Conservation (phyloP, 2,797 vertebrate species). For the Echiichthys vipera region DNA sequence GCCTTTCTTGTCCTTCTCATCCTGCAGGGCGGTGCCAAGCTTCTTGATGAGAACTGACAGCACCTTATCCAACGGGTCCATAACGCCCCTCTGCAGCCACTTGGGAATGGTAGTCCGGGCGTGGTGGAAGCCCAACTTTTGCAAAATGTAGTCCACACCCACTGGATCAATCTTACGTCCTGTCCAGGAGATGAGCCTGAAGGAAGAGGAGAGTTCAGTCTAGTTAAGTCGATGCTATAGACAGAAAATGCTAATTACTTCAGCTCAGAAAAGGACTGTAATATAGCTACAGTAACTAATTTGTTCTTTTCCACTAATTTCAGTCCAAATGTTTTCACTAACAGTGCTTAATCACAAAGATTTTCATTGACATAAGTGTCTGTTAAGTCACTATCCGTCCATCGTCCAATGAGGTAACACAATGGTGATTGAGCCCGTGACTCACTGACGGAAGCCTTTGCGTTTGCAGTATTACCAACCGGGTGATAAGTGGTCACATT, state of each 20-base stretch:
- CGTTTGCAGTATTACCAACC: too few relatives aligned
- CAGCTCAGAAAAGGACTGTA: too few relatives aligned
- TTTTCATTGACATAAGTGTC: too few relatives aligned
- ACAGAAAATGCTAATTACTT: too few relatives aligned
- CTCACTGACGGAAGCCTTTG: too few relatives aligned
- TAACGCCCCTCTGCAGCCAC: constrained; percentile 98
- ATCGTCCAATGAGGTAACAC: too few relatives aligned
- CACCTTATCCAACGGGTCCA: constrained; percentile 99
- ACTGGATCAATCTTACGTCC: constrained; percentile 98
- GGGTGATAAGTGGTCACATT: too few relatives aligned
- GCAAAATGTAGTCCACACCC: constrained; percentile 98
- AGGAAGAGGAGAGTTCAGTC: neutral
- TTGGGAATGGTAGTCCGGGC: constrained; percentile 99
- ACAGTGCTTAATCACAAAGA: too few relatives aligned
- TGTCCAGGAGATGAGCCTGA: constrained; percentile 98
- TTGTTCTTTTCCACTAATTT: neutral
- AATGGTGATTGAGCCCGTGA: too few relatives aligned
- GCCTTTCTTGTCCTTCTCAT: constrained; percentile 96
- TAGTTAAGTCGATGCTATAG: neutral
- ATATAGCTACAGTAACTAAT: neutral
- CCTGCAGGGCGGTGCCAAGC: constrained; percentile 94
- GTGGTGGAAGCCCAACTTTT: constrained; percentile 98
- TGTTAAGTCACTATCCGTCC: too few relatives aligned
- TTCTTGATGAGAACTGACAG: constrained; percentile 98
- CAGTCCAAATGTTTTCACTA: neutral